Evolutionary conservation across 2,888 invertebrate genomes (phyloP), one percentile per base, ranked within the genome.

Genomic region (Imbricaverruca yamaguchii): DNA sequence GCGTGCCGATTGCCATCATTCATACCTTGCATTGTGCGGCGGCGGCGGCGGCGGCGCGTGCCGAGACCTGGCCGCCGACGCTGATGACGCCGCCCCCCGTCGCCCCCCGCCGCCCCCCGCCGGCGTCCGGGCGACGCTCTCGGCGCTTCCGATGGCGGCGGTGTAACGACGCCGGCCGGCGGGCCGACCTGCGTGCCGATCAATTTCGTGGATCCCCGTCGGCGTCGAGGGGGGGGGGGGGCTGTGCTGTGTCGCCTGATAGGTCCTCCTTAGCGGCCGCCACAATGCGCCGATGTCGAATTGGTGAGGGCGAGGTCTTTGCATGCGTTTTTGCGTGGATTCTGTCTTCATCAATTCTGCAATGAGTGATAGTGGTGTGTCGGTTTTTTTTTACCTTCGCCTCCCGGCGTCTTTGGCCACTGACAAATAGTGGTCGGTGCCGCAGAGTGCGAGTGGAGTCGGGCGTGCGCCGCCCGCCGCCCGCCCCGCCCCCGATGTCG

Each of bases 1-100:
- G 8, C 74, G 74, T 74, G 74, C 74, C 74, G 74, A 74, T 74
- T 74, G 74, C 74, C 74, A 74, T 74, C 74, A 53, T 74, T 74
- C 74, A 74, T 74, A 74, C 74, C 74, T 53, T 10, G 74, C 74
- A 74, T 74, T 74, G 74, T 74, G 74, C 74, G 74, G 53, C 74
- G 21, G 74, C 55, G 55, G 55, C 21, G 21, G 23, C 21, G 53
- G 18, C 21, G 55, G 9, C 21, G 53, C 69, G 65, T 23, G 23
- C 21, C 39, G 11, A 13, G 69, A 69, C 69, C 69, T 69, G 67
- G 25, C 67, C 11, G 74, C 53, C 23, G 74, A 55, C 55, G 39
- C 53, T 74, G 74, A 74, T 74, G 74, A 39, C 53, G 74, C 15
- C 21, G 15, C 53, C 55, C 55, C 74, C 74, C 15, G 11, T 21